Base-by-base conservation (phyloP, 2,888 invertebrate species). In the Torymus texanus region DNA sequence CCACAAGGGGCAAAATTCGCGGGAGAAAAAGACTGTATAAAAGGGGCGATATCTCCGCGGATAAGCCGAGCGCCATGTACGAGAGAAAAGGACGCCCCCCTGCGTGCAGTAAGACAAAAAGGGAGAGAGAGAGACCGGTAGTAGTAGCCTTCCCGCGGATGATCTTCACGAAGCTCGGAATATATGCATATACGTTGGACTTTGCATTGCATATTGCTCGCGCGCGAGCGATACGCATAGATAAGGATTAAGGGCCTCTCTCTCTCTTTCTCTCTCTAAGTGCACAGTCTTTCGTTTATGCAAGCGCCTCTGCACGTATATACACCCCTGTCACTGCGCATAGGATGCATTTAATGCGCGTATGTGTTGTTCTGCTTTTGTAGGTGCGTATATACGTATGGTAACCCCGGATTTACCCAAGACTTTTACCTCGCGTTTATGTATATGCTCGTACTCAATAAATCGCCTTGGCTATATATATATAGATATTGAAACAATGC, bases 181-280 rank as follows among this genome's bases (percentile, higher is more conserved):
- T 85, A 41, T 41, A 85, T 85, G 85, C 82, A 84, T 84, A 41
- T 41, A 41, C 41, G 85, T 84, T 85, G 41, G 70, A 86, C 84
- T 87, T 85, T 83, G 85, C 85, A 86, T 85, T 86, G 86, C 86
- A 85, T 86, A 85, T 75, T 75, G 59, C 41, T 41, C 41, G 5
- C 8, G 8, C 41, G 41, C 84, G 85, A 83, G 84, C 85, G 88
- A 88, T 88, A 88, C 84, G 85, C 86, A 82, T 85, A 86, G 88
- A 89, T 89, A 89, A 88, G 88, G 86, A 87, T 88, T 87, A 85
- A 87, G 85, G 85, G 85, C 83, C 85, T 62, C 4, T 2, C 29
- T 53, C 51, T 61, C 21, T 2, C 29, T 53, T 29, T 61, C 21
- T 13, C 51, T 16, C 51, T 16, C 59, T 72, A 62, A 75, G 75